Evolutionary conservation across 1,140 invertebrate genomes (phyloP).

Genomic region (Bombus haemorrhoidalis): DNA sequence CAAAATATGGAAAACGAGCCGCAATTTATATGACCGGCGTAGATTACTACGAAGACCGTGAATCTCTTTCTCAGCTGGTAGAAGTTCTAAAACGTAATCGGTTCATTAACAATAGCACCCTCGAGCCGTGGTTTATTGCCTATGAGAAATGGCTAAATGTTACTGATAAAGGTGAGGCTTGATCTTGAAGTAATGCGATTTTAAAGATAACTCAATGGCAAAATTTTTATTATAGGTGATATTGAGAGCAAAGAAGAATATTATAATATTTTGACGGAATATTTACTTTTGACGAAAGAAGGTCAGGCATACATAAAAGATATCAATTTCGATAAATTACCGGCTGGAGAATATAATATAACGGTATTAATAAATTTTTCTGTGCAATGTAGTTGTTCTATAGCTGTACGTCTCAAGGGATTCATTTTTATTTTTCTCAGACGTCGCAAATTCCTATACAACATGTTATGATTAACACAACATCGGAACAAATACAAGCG

Average conservation of each 20-base stretch:
- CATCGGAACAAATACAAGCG: slow-evolving; percentile 73
- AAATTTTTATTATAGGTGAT: slow-evolving; percentile 47
- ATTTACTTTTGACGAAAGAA: slow-evolving; percentile 75
- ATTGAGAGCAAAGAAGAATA: slow-evolving; percentile 76
- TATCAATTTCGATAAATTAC: slow-evolving; percentile 77
- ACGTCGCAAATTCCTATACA: slow-evolving; percentile 78
- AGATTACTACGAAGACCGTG: slow-evolving; percentile 77
- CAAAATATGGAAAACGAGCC: slow-evolving; percentile 81
- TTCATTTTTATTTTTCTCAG: slow-evolving; percentile 65
- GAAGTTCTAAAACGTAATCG: slow-evolving; percentile 71
- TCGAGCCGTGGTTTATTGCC: slow-evolving; percentile 78
- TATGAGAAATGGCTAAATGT: slow-evolving; percentile 74
- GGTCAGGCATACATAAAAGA: slow-evolving; percentile 80
- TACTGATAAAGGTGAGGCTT: slow-evolving; percentile 66
- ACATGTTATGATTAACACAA: slow-evolving; percentile 76
- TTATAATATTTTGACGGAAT: slow-evolving; percentile 77
- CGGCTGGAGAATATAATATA: slow-evolving; percentile 79
- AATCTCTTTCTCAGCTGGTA: slow-evolving; percentile 69
- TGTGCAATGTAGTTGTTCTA: slow-evolving; percentile 57
- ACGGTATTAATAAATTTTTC: slow-evolving; percentile 67
- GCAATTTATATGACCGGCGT: slow-evolving; percentile 81
- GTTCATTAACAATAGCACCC: slow-evolving; percentile 77
- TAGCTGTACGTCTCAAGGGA: too few species aligned
- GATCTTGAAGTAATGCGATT: too few species aligned
- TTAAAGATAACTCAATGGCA: neutral